A percentile compares a stretch with the other conserved stretches of the same genome.
Conservation (phyloP, 2,797 vertebrate genomes). For the Potorous gilbertii region DNA sequence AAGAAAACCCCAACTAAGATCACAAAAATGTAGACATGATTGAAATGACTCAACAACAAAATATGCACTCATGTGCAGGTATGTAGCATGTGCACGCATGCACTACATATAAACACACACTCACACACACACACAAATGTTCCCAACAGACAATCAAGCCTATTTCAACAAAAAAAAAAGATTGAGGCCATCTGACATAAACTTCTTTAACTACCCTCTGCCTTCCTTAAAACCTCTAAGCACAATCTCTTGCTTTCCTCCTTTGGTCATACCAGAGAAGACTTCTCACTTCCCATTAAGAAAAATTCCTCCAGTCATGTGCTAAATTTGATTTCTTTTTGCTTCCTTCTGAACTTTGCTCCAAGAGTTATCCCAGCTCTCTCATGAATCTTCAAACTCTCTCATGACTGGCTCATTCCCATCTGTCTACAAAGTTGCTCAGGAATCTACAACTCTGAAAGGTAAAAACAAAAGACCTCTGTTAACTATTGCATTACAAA, state of each 20-base stretch:
- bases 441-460: not conserved
- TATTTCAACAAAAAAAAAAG: not conserved
- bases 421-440: not conserved
- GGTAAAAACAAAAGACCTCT: not conserved
- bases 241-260: not conserved
- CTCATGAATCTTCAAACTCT: not conserved
- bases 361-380: not conserved
- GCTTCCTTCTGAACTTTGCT: not conserved
- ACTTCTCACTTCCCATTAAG: not conserved
- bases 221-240: not conserved
- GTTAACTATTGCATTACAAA: not conserved
- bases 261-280: not conserved
- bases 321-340: not conserved
- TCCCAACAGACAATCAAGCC: not conserved
- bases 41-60: not conserved
- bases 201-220: not conserved
- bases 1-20: not conserved
- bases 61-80: no score
- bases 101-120: no score
- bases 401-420: not conserved
- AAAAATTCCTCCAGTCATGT: not conserved
- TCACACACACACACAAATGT: not conserved
- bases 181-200: not conserved
- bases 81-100: no score
- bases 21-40: not conserved